These are phyloP conservation scores for Haliaeetus leucogaster DNA, from an alignment of 2,113 vertebrate species.

Conservation along the genomic window DNA sequence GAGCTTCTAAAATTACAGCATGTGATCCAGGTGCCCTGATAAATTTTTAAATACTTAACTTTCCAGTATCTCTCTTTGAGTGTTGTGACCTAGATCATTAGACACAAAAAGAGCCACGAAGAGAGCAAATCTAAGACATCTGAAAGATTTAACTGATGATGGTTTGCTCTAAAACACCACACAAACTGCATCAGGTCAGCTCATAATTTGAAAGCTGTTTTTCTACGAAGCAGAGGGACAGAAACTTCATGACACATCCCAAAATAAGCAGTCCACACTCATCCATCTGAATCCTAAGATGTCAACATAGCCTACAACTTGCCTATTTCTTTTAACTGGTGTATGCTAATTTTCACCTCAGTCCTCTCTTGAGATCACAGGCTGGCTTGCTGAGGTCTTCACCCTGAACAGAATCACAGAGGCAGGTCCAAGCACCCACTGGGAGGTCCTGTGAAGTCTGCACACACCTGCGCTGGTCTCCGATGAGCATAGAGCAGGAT, in stretches of 20 bases:
- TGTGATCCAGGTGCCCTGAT: background rate
- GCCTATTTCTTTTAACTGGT: background rate
- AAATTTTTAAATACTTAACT: background rate
- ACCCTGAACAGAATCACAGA: background rate
- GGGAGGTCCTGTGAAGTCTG: background rate
- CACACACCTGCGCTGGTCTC: fast-evolving
- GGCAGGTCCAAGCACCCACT: background rate
- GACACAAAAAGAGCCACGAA: background rate
- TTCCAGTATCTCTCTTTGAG: background rate
- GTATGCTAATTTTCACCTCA: background rate
- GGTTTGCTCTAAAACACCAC: background rate
- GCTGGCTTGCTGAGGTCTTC: background rate
- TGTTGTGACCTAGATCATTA: background rate
- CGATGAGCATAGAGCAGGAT: background rate
- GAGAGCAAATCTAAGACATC: background rate
- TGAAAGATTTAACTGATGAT: background rate
- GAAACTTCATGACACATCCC: background rate
- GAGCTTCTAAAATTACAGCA: background rate
- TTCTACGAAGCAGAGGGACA: background rate
- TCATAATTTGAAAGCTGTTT: background rate
- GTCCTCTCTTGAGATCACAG: background rate
- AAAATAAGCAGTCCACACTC: background rate
- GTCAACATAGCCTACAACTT: background rate
- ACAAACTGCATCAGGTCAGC: background rate
- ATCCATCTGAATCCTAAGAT: background rate